Base-by-base conservation (phyloP, 1,140 invertebrate genomes). In the Drosophila teissieri region DNA sequence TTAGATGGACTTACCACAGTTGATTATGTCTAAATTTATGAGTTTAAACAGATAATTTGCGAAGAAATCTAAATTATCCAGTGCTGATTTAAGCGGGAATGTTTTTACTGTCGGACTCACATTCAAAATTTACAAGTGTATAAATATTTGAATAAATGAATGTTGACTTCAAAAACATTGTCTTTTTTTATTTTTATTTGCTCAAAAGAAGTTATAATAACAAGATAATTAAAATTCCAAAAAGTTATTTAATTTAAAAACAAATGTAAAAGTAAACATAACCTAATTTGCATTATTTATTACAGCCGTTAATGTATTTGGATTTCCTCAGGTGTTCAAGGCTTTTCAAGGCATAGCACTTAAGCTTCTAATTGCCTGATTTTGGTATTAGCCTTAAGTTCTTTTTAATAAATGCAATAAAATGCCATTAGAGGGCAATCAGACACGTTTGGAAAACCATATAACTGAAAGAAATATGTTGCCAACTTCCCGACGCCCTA, bases 381-480 rank as follows among this genome's bases (percentile, higher is more conserved):
- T 54, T 46, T 4, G 3, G 40, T 4, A 34, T 49, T 17, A 49
- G 51, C 36, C 61, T 75, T 75, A 75, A 75, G 48, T 67, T 75
- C 34, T 75, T 75, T 75, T 75, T 75, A 86, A 67, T 85, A 81
- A 72, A 74, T 65, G 83, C 78, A 82, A 88, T 88, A 78, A 82
- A 88, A 88, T 67, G 83, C 80, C 82, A 86, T 88, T 88, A 82
- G 69, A 75, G 73, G 74, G 70, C 78, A 78, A 85, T 85, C 83
- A 75, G 78, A 88, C 82, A 85, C 82, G 82, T 88, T 72, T 82
- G 83, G 72, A 82, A 82, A 88, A 61, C 74, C 82, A 82, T 85
- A 88, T 82, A 85, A 85, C 74, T 82, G 83, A 76, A 58, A 75
- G 83, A 85, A 85, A 85, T 85, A 85, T 85, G 83, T 85, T 78